Conservation (phyloP, 2,797 vertebrate genomes). For the Chelon labrosus region DNA sequence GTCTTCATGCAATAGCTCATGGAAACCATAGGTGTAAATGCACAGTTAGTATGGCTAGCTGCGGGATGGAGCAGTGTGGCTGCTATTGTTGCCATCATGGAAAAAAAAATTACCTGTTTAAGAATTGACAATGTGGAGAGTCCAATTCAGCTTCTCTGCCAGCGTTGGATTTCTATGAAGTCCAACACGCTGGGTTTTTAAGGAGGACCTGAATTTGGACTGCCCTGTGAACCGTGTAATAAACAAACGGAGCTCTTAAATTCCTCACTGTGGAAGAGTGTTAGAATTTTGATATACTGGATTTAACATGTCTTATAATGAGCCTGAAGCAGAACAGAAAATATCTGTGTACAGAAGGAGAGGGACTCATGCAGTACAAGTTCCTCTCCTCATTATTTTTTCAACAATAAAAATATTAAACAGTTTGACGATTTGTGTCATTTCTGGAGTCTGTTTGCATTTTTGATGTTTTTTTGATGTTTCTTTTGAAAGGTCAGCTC, state of each 20-base stretch:
- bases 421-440: not conserved
- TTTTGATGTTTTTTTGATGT: too few relatives aligned
- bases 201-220: not conserved
- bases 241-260: slow-evolving; percentile 2
- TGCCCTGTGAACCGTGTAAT: not conserved
- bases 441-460: not conserved
- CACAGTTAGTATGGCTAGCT: not conserved
- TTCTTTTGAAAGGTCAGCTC: not conserved
- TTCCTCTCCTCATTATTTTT: slow-evolving; percentile 56
- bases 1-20: not conserved
- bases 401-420: slow-evolving; percentile 62
- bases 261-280: slow-evolving; percentile 6
- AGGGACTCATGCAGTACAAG: slow-evolving; percentile 2
- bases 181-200: not conserved
- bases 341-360: slow-evolving; percentile 50
- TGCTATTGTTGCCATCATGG: not conserved
- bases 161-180: not conserved
- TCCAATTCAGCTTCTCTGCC: not conserved
- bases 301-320: slow-evolving; percentile 50
- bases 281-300: slow-evolving; percentile 50
- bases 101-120: not conserved
- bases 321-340: slow-evolving; percentile 52
- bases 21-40: not conserved
- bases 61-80: not conserved
- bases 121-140: not conserved